Base-by-base conservation (phyloP, 2,888 invertebrate genomes). In the Endotricha flammealis region DNA sequence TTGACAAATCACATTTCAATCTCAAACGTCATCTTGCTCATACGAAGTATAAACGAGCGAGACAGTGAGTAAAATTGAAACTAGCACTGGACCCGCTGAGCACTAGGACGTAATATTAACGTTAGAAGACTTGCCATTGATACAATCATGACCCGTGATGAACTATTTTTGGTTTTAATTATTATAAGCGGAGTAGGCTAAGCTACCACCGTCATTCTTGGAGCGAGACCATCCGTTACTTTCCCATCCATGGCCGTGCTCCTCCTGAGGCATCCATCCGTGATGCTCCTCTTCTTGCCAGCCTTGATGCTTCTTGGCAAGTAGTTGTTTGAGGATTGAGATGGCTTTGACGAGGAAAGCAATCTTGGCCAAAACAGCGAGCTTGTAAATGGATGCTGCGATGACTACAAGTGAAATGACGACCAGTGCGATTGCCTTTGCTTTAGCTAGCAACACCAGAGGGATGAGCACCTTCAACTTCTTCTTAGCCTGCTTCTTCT, bases 281-380 rank as follows among this genome's bases (percentile, higher is more conserved):
- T 68, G n/a, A n/a, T n/a, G 61, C 7, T 58, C 48, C 28, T 63
- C 64, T 48, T 70, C 60, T 44, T 60, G 50, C 20, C 20, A 9
- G 68, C 58, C 22, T n/a, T 80, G 74, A 25, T 76, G 62, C 43
- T 85, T 83, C 59, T 83, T 83, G n/a, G 74, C 67, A n/a, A 83
- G 48, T 1, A 85, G 63, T 7, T 64, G 66, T 51, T 85, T 85
- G 53, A 85, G 58, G 41, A 81, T 55, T 1, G 70, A 61, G 16
- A 83, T 66, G 6, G 77, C 45, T 45, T 85, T 85, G 48, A 77
- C 71, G 24, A 86, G 67, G 47, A 95, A 89, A 0, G 95, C 94
- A 31, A 94, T 86, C 81, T 95, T 95, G 51, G 93, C 91, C 24
- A 94, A 83, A 32, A 94, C 61, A 11, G 94, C 88, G 36, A 94